These are phyloP conservation scores for Conger conger DNA, from an alignment of 2,113 vertebrate genomes.

Conservation along the genomic window DNA sequence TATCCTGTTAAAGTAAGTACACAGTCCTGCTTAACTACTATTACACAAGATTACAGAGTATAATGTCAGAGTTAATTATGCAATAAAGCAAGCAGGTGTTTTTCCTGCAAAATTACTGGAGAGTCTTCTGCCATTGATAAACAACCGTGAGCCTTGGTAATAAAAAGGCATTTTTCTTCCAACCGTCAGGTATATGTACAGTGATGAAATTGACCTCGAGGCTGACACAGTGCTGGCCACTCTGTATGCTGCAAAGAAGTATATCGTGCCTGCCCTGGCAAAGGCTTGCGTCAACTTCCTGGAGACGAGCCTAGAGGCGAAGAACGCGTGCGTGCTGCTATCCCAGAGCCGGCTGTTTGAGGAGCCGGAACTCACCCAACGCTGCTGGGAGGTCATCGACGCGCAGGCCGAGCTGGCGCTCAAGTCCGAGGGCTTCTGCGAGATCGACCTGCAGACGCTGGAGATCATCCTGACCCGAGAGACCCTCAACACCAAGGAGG, in stretches of 20 bases:
- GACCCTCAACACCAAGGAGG: slow-evolving; percentile 90
- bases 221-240: slow-evolving; percentile 95
- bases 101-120: not conserved
- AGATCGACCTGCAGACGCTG: slow-evolving; percentile 88
- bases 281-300: slow-evolving; percentile 93
- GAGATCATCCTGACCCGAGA: slow-evolving; percentile 88
- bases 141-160: not conserved
- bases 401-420: slow-evolving; percentile 94
- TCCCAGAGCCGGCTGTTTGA: slow-evolving; percentile 97
- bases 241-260: slow-evolving; percentile 95
- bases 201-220: slow-evolving; percentile 94
- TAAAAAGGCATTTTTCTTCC: not conserved
- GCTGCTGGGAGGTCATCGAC: slow-evolving; percentile 98
- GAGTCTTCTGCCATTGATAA: not conserved
- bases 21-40: slow-evolving; percentile 38
- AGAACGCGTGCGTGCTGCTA: slow-evolving; percentile 92
- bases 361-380: slow-evolving; percentile 90
- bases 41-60: slow-evolving; percentile 24
- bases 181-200: slow-evolving; percentile 88
- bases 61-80: slow-evolving; percentile 5
- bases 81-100: slow-evolving; percentile 37
- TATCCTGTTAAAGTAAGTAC: slow-evolving; percentile 92
- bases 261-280: slow-evolving; percentile 90
- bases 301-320: slow-evolving; percentile 92
- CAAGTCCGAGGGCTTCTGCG: slow-evolving; percentile 88